Conservation (phyloP, 2,113 vertebrate species). For the Mungos mungo region DNA sequence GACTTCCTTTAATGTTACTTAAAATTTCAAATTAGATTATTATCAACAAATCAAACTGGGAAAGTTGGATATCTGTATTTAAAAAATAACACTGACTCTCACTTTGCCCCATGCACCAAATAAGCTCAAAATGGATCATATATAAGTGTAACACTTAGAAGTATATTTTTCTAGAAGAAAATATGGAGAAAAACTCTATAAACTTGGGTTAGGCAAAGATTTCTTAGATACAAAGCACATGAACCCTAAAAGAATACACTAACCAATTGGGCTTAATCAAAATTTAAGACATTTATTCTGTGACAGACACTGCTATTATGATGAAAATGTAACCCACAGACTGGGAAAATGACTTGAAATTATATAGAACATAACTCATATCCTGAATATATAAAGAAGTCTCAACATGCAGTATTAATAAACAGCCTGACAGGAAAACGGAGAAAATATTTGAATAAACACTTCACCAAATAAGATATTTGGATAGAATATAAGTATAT, state of each 20-base stretch:
- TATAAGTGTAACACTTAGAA: background rate
- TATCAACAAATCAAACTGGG: background rate
- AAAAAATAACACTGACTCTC: background rate
- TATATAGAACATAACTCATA: background rate
- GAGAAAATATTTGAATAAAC: background rate
- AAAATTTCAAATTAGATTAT: background rate
- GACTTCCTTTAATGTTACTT: background rate
- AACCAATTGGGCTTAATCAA: background rate
- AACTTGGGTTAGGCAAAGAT: background rate
- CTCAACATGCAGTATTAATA: background rate
- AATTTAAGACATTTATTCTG: background rate
- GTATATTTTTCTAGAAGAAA: background rate
- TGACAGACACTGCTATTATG: background rate
- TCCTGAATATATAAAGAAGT: background rate
- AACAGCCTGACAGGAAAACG: background rate
- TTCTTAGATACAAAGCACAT: background rate
- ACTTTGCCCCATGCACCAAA: background rate
- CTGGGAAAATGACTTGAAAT: background rate
- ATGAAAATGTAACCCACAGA: background rate
- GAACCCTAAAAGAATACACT: background rate
- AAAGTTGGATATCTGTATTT: background rate
- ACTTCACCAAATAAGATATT: background rate
- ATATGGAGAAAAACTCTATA: background rate
- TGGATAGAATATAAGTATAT: background rate
- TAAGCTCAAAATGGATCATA: background rate